Base-by-base conservation (phyloP, 2,113 vertebrate genomes). In the Delphinapterus leucas region DNA sequence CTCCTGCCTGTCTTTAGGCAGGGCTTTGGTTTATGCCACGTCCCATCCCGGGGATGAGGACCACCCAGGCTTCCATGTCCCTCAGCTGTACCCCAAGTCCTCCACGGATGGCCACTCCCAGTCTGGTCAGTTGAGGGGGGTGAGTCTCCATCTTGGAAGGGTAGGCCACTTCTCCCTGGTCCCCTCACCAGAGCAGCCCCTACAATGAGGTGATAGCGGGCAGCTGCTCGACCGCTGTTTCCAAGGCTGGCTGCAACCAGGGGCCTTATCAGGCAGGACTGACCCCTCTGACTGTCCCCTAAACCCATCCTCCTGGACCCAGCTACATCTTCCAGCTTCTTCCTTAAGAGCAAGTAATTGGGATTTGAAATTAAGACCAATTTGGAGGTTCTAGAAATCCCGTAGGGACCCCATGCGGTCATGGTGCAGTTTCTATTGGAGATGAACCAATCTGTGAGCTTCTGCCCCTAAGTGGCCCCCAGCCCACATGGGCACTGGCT, bases 401-500 rank as follows among this genome's bases (percentile, higher is more conserved):
- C n/a, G 28, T 0, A 14, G 70, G 8, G 23, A 7, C 3, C 0
- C 1, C 70, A 3, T 1, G 55, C 9, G 4, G 55, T 38, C 20
- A 3, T 1, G 3, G 20, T 2, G 2, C 28, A 2, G 38, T 3
- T 36, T 26, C 81, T 13, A 5, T 41, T 20, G 41, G 71, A 33
- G 28, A 47, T 7, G 71, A n/a, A 0, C 31, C 12, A 6, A 1
- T 3, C 61, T 26, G 14, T 5, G 55, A 61, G 55, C 28, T 15
- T 12, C 38, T 18, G 58, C 15, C 15, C n/a, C 58, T 14, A 2
- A 0, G 10, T 18, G 88, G 38, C 60, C 41, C 33, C 8, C 1
- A 20, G 41, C 31, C 58, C 5, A 2, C 0, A 1, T 0, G 21
- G 58, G 26, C 8, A 10, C 55, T 2, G 3, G 20, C 9, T 3